Conservation (phyloP, 2,113 vertebrate species). For the Crotalus horridus region DNA sequence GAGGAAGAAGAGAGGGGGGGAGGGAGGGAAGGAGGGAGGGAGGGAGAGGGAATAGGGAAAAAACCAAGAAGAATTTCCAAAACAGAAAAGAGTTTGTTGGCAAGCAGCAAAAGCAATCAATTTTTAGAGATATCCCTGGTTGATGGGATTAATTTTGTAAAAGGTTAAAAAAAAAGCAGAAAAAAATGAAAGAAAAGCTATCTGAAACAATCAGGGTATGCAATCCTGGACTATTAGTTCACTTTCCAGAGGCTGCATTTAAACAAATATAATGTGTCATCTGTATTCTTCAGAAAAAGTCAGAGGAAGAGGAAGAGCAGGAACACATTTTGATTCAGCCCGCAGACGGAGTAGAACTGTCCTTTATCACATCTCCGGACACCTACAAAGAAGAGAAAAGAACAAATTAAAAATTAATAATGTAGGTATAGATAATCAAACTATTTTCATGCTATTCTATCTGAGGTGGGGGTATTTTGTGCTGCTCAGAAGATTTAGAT, state of each 20-base stretch:
- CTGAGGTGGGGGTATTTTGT: not conserved
- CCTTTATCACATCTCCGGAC: slow-evolving; percentile 96
- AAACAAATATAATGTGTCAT: slow-evolving; percentile 30
- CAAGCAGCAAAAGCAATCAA: not conserved
- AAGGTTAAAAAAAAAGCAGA: not conserved
- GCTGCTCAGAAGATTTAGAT: slow-evolving; percentile 22
- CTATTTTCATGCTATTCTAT: not conserved
- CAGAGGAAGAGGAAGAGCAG: slow-evolving; percentile 83
- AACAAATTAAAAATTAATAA: slow-evolving; percentile 98
- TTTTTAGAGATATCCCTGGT: not conserved
- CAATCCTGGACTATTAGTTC: slow-evolving; percentile 19
- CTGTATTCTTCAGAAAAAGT: slow-evolving; percentile 78
- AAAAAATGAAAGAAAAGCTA: not conserved
- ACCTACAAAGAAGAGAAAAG: slow-evolving; percentile 91
- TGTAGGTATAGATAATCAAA: slow-evolving; percentile 68
- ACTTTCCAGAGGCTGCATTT: slow-evolving; percentile 34
- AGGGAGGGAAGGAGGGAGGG: too few relatives aligned
- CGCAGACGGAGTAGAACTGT: slow-evolving; percentile 86
- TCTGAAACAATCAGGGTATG: not conserved
- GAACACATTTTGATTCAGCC: slow-evolving; percentile 83
- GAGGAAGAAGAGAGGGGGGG: too few relatives aligned
- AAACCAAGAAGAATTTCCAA: not conserved
- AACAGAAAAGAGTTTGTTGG: not conserved
- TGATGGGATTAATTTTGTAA: not conserved
- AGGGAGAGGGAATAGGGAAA: not conserved